phyloP scores from a whole-genome alignment of 2,113 vertebrate species.

The Arvicanthis niloticus region DNA sequence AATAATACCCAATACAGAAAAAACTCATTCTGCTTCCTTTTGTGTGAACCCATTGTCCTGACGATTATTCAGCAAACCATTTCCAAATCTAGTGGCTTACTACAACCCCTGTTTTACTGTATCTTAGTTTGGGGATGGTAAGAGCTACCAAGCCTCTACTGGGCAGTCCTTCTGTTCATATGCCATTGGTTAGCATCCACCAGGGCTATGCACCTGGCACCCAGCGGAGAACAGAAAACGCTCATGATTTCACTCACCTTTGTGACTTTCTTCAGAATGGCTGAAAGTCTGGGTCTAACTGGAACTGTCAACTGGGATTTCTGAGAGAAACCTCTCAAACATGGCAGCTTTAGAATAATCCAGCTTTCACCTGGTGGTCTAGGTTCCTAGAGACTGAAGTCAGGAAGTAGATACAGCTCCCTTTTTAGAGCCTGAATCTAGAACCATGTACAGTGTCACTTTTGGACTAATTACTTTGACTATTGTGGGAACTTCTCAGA shows the following conservation, averaged over 20 bases:
- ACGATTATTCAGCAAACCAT: neutral
- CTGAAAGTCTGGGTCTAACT: neutral
- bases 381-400: neutral
- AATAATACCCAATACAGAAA: neutral
- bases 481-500: neutral
- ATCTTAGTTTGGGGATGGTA: neutral
- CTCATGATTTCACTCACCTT: neutral
- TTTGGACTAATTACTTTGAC: neutral
- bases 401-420: neutral
- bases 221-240: neutral
- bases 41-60: neutral
- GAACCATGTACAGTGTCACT: neutral
- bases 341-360: neutral
- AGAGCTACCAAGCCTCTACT: neutral
- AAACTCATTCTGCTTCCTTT: neutral
- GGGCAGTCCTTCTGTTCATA: neutral
- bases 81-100: neutral
- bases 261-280: neutral
- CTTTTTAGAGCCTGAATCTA: neutral
- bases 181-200: rapidly evolving
- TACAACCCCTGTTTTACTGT: neutral
- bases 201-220: neutral
- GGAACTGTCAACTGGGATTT: neutral
- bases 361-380: neutral
- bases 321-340: neutral